Conservation (phyloP, 2,113 vertebrate species). For the Origma solitaria region DNA sequence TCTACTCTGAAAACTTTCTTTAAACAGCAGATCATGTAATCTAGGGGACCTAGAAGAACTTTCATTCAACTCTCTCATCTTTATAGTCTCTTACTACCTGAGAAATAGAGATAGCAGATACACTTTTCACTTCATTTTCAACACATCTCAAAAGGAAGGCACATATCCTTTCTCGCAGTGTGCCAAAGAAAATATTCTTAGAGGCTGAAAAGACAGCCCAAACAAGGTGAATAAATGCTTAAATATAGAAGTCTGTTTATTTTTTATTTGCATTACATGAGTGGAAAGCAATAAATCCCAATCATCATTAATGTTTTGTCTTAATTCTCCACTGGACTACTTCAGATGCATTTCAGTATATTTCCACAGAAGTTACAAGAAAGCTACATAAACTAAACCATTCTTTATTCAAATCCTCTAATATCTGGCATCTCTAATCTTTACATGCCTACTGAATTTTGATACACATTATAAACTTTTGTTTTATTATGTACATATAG, state of each 20-base stretch:
- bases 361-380: not conserved
- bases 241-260: not conserved
- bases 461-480: not conserved
- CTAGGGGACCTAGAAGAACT: not conserved
- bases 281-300: not conserved
- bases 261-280: not conserved
- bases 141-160: not conserved
- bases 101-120: conserved; percentile 4
- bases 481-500: not conserved
- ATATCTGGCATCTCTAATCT: not conserved
- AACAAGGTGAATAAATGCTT: not conserved
- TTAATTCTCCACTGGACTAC: not conserved
- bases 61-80: conserved; percentile 7
- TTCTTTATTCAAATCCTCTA: not conserved
- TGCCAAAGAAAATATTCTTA: not conserved
- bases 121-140: conserved; percentile 34
- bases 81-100: not conserved
- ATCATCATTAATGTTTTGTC: not conserved
- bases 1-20: not conserved
- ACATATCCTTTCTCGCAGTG: not conserved
- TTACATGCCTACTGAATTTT: not conserved
- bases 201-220: not conserved
- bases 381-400: not conserved
- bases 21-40: not conserved
- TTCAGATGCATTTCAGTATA: not conserved